Evolutionary conservation across 2,113 vertebrate genomes (phyloP), one percentile per base, ranked within the genome.

Genomic region (Rallus limicola): DNA sequence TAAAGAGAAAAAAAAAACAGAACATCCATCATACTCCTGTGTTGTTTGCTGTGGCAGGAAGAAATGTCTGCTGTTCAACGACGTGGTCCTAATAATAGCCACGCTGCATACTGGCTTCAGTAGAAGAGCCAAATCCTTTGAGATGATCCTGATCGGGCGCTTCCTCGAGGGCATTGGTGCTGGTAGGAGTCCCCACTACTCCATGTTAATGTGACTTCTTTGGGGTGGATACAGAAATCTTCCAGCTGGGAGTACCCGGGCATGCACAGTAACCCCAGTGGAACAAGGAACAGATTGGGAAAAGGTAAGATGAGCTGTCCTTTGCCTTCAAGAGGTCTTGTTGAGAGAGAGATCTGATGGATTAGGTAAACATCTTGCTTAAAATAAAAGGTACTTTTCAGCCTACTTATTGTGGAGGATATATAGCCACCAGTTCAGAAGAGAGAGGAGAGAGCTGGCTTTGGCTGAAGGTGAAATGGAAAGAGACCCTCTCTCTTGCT

Each of bases 91-190:
- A 6, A 64, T 97, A 19, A 10, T 34, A 65, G 97, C 92, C 50
- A 88, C 90, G 0, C 42, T 97, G 64, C 59, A 88, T 17, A 87
- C 90, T 10, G 96, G 94, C 40, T 83, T 87, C 92, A 97, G 97
- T 7, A 92, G 71, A 48, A 95, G 28, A 82, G 95, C 95, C 65
- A 90, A 24, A 36, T 52, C 92, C 13, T 97, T 97, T 34, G 98
- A 98, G 95, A 97, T 98, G 96, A 90, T 98, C 74, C 81, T 98
- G 64, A 71, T 58, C 8, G 97, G 97, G 33, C 93, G 95, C 34
- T 91, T 95, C 75, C 94, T 98, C 0, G 93, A 94, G 79, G 98
- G 97, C 76, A 62, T 97, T 7, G 18, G 62, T 89, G 82, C 97
- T 85, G 98, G 98, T 98, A 93, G 79, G 96, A 58, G n/a, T 90